These are phyloP conservation scores for Lacerta agilis DNA, from an alignment of 2,797 vertebrate genomes.

Conservation along the genomic window DNA sequence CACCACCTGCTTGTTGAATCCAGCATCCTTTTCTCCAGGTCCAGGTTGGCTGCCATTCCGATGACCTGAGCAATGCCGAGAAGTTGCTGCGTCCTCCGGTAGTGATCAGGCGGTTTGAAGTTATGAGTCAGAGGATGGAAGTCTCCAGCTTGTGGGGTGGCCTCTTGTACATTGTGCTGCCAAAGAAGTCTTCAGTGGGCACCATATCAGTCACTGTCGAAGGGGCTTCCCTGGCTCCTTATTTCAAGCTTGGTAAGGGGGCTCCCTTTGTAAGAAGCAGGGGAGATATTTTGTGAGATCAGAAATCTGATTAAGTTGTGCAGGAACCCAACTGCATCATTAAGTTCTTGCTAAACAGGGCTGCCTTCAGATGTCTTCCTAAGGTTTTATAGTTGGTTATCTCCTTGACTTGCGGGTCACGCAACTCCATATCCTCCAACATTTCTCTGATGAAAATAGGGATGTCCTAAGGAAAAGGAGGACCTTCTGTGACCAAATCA, in stretches of 20 bases:
- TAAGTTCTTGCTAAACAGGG: too few species aligned
- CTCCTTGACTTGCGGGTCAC: too few species aligned
- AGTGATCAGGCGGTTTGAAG: slow-evolving; percentile 20
- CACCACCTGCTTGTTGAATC: background rate
- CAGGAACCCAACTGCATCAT: too few species aligned
- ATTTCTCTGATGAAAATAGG: too few species aligned
- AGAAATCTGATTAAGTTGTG: background rate
- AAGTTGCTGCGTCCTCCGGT: slow-evolving; percentile 36
- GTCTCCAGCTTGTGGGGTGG: slow-evolving; percentile 80
- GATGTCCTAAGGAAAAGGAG: too few species aligned
- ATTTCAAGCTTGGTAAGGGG: slow-evolving; percentile 81
- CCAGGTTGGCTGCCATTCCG: slow-evolving; percentile 55
- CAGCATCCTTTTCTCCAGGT: slow-evolving; percentile 28
- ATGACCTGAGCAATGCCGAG: slow-evolving; percentile 28
- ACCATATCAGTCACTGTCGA: slow-evolving; percentile 66
- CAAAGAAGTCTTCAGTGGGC: slow-evolving; percentile 64
- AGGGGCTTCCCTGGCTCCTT: slow-evolving; percentile 74
- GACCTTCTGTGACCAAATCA: too few species aligned
- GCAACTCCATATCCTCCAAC: too few species aligned
- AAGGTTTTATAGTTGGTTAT: too few species aligned
- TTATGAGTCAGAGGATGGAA: slow-evolving; percentile 1
- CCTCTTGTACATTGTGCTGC: slow-evolving; percentile 80
- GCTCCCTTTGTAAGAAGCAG: too few species aligned
- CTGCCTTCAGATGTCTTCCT: too few species aligned
- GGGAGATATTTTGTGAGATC: background rate